Conservation (phyloP, 2,888 invertebrate species). For the Chesias legatella region DNA sequence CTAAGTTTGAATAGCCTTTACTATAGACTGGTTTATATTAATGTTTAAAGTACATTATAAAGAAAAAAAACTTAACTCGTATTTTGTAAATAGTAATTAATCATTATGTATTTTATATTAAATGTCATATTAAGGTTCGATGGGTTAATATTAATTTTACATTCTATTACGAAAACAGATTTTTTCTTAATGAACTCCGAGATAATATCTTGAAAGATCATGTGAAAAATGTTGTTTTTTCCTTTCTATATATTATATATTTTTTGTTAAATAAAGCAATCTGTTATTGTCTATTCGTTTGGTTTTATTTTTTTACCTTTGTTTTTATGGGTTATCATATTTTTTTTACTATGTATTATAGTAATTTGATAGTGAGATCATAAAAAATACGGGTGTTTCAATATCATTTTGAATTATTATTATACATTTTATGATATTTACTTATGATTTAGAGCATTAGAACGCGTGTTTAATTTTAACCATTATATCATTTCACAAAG, state of each 20-base stretch:
- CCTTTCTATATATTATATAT: conserved; percentile 77
- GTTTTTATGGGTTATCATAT: conserved; percentile 33
- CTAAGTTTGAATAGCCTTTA: conserved; percentile 79
- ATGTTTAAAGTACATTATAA: conserved; percentile 67
- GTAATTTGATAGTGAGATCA: conserved; percentile 66
- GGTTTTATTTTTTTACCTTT: conserved; percentile 58
- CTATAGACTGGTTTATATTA: conserved; percentile 79
- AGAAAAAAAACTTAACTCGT: conserved; percentile 68
- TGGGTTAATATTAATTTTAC: conserved; percentile 76
- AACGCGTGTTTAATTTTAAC: conserved; percentile 2
- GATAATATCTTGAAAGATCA: conserved; percentile 48
- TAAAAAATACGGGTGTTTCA: conserved; percentile 72
- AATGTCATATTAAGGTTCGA: conserved; percentile 72
- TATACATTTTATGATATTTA: background rate
- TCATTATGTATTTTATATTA: conserved; percentile 79
- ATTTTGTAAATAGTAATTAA: conserved; percentile 80
- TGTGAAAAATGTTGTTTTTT: conserved; percentile 72
- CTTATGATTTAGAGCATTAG: background rate
- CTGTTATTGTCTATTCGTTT: conserved; percentile 79
- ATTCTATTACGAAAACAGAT: conserved; percentile 53
- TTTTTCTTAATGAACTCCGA: conserved; percentile 59
- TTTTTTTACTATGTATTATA: conserved; percentile 35
- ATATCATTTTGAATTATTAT: conserved; percentile 34
- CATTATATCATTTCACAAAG: background rate
- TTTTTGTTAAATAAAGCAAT: conserved; percentile 81